Percentiles rank a stretch among this genome's conserved stretches.
Evolutionary conservation across 2,888 invertebrate genomes (phyloP).

Genomic region (Venusia cambrica): DNA sequence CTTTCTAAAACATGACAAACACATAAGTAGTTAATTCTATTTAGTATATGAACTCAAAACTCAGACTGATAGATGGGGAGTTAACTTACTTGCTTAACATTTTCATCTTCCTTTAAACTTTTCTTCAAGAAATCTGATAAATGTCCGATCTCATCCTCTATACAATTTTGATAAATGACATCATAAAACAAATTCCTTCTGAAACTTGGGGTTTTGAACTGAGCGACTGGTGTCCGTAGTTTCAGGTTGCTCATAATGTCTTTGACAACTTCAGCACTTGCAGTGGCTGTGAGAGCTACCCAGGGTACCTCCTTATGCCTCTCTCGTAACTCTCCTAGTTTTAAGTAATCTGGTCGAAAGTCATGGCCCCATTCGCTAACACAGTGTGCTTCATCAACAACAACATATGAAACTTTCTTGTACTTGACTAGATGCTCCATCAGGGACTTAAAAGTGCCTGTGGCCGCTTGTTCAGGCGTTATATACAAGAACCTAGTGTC

Average conservation of each 20-base stretch:
- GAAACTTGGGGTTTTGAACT: conserved; percentile 94
- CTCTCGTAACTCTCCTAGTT: conserved; percentile 84
- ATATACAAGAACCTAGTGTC: conserved; percentile 93
- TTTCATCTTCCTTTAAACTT: conserved; percentile 82
- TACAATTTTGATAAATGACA: conserved; percentile 91
- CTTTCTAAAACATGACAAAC: conserved; percentile 61
- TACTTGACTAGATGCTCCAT: conserved; percentile 86
- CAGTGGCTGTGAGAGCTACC: conserved; percentile 98
- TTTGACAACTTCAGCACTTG: conserved; percentile 87
- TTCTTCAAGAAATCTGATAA: conserved; percentile 87
- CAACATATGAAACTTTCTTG: conserved; percentile 92
- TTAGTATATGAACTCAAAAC: too few species aligned
- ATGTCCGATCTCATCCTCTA: conserved; percentile 91
- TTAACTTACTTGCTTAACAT: conserved; percentile 67
- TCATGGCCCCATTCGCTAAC: conserved; percentile 99
- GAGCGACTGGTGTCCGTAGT: conserved; percentile 83
- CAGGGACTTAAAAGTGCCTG: conserved; percentile 85
- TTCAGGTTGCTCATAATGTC: conserved; percentile 90
- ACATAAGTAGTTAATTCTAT: too few species aligned
- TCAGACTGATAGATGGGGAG: not conserved
- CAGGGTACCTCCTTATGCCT: conserved; percentile 87
- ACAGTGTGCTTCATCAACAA: conserved; percentile 99
- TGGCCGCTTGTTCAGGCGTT: conserved; percentile 97
- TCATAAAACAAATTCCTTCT: conserved; percentile 97
- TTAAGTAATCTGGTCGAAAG: conserved; percentile 96